Evolutionary conservation across 2,797 vertebrate genomes (phyloP).

Genomic region (Semaprochilodus insignis): DNA sequence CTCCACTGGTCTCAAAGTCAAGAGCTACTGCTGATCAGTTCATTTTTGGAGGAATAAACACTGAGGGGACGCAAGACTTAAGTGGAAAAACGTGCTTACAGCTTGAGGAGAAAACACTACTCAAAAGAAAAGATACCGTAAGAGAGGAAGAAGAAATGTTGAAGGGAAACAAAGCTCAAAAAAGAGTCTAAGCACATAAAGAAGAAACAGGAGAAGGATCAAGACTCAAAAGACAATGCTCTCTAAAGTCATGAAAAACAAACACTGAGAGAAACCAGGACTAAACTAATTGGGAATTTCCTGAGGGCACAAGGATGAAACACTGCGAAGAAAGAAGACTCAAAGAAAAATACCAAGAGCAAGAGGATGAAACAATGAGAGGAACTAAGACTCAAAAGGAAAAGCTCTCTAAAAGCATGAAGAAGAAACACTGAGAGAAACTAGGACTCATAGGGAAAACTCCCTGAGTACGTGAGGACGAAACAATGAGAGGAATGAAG

Average conservation of each 20-base stretch:
- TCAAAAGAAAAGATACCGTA: too few species aligned
- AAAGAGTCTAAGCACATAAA: too few species aligned
- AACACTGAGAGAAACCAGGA: background rate
- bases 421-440: background rate
- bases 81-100: too few species aligned
- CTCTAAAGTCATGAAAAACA: background rate
- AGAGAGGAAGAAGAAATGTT: too few species aligned
- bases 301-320: background rate
- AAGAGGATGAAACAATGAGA: background rate
- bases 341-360: background rate
- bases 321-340: background rate
- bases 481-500: background rate
- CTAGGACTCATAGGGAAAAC: background rate
- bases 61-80: too few species aligned
- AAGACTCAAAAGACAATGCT: too few species aligned
- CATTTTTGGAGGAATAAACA: too few species aligned
- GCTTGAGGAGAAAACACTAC: too few species aligned
- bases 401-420: background rate
- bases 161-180: too few species aligned
- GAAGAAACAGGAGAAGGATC: too few species aligned
- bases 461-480: too few species aligned
- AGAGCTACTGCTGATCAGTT: background rate
- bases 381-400: background rate
- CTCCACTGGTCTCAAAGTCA: background rate
- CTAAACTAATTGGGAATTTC: background rate